phyloP scores from a whole-genome alignment of 2,888 invertebrate species.

The Pollenia griseotomentosa region DNA sequence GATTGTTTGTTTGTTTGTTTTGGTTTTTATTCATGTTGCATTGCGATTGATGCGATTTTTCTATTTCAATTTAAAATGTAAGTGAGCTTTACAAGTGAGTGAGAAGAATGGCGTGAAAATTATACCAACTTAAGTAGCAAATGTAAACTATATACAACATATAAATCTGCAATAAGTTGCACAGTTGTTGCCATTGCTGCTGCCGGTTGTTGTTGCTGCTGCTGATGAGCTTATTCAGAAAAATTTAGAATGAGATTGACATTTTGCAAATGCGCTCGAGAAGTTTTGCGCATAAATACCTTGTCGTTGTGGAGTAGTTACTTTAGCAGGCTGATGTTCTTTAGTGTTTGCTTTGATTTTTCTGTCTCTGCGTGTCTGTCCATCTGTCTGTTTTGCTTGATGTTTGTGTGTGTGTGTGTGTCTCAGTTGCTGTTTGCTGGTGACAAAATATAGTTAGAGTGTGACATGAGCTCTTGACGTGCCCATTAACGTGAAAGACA shows the following conservation, averaged over 20 bases:
- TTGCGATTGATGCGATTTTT: constrained; percentile 55
- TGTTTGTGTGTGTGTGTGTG: neutral
- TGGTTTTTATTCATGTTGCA: constrained; percentile 49
- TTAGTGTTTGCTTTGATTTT: neutral
- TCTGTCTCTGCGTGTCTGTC: neutral
- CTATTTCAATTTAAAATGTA: constrained; percentile 54
- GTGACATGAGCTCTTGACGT: constrained; percentile 73
- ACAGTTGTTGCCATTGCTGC: neutral
- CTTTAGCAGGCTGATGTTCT: constrained; percentile 9
- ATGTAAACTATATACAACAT: constrained; percentile 66
- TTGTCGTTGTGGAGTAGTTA: neutral
- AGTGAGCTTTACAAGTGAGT: constrained; percentile 33
- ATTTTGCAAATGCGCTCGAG: constrained; percentile 81
- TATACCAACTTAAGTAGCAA: constrained; percentile 73
- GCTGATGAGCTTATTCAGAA: constrained; percentile 70
- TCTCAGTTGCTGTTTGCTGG: constrained; percentile 49
- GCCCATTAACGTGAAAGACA: constrained; percentile 70
- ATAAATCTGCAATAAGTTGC: constrained; percentile 55
- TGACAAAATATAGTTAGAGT: constrained; percentile 73
- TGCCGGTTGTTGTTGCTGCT: constrained; percentile 21
- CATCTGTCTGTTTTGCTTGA: neutral
- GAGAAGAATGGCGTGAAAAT: constrained; percentile 73
- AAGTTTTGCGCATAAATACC: constrained; percentile 54
- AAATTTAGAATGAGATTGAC: constrained; percentile 80
- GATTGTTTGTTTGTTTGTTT: constrained; percentile 26